phyloP scores from a whole-genome alignment of 1,140 invertebrate genomes.

The Hydropsyche tenuis region DNA sequence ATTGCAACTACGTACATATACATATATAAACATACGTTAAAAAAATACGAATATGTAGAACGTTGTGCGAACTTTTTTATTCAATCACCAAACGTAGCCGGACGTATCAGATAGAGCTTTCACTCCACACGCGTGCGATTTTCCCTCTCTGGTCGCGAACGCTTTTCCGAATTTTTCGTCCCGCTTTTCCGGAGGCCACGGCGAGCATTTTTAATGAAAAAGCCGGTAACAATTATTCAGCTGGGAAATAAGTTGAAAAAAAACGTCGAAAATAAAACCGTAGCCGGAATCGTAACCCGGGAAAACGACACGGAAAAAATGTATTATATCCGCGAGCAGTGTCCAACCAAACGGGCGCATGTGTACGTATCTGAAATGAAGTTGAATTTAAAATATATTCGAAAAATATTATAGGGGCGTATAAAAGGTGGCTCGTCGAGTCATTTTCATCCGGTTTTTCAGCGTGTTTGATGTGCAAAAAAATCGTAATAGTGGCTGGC shows the following conservation, averaged over 20 bases:
- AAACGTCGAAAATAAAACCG: conserved; percentile 31
- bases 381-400: no score
- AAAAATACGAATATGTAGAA: no score
- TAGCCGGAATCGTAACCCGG: conserved; percentile 11
- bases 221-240: conserved; percentile 41
- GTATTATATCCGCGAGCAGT: neutral
- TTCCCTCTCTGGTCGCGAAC: neutral
- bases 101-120: conserved; percentile 21
- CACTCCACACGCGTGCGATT: neutral
- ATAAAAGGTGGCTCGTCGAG: no score
- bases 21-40: no score
- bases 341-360: neutral
- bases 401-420: no score
- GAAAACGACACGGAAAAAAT: conserved; percentile 12
- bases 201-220: conserved; percentile 39
- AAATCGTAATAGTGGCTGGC: no score
- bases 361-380: neutral
- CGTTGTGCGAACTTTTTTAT: neutral
- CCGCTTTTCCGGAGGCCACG: neutral
- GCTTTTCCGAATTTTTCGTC: neutral
- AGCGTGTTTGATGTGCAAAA: no score
- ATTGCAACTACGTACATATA: no score
- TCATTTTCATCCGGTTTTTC: no score
- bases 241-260: conserved; percentile 40
- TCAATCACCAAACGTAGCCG: conserved; percentile 11